Conservation (phyloP, 2,797 vertebrate species). For the Poeciliopsis presidionis region DNA sequence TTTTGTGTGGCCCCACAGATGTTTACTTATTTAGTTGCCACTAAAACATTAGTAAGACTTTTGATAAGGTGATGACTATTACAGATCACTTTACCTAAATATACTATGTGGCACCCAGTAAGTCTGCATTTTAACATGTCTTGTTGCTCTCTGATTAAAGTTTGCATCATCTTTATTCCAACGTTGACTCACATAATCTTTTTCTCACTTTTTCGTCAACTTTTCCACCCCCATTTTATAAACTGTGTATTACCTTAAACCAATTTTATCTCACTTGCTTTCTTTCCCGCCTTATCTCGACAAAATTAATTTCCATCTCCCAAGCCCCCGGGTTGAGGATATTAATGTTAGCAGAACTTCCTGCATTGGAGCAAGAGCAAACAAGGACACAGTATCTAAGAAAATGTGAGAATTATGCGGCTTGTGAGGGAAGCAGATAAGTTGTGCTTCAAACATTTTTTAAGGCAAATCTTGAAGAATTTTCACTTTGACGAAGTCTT, state of each 20-base stretch:
- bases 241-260: conserved; percentile 19
- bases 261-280: conserved; percentile 19
- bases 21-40: background rate
- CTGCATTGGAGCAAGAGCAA: conserved; percentile 16
- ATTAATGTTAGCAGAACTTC: conserved; percentile 32
- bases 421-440: background rate
- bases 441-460: background rate
- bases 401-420: background rate
- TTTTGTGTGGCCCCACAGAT: background rate
- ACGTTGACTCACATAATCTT: conserved; percentile 32
- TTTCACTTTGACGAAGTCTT: background rate
- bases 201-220: conserved; percentile 43
- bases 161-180: conserved; percentile 55
- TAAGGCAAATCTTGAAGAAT: background rate
- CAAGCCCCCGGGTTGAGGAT: conserved; percentile 32
- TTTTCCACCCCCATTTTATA: conserved; percentile 18
- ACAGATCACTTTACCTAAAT: background rate
- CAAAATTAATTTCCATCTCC: conserved; percentile 29
- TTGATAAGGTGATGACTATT: background rate
- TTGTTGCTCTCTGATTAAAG: conserved; percentile 36
- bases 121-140: conserved; percentile 14
- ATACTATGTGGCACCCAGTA: background rate
- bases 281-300: conserved; percentile 30
- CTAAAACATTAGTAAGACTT: background rate
- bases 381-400: conserved; percentile 24